phyloP scores from a whole-genome alignment of 2,113 vertebrate species.

The Hippocampus comes region DNA sequence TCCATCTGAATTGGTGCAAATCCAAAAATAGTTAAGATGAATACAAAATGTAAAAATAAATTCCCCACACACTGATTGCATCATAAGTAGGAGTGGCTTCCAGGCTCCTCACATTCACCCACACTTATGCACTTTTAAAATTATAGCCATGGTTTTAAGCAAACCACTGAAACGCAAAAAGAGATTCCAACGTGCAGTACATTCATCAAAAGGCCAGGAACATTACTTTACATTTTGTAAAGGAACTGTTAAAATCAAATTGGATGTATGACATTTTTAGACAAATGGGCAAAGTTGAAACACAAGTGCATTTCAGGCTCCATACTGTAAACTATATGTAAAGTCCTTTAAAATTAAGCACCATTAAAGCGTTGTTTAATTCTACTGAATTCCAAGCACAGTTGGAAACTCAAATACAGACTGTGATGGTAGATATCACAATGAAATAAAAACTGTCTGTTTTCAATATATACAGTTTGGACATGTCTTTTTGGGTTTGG shows the following conservation, averaged over 20 bases:
- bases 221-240: background rate
- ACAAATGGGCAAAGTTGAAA: background rate
- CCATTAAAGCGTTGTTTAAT: background rate
- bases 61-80: background rate
- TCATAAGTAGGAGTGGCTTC: conserved; percentile 1
- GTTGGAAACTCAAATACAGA: background rate
- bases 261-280: background rate
- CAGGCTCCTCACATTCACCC: background rate
- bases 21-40: background rate
- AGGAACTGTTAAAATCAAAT: background rate
- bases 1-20: background rate
- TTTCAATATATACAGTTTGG: background rate
- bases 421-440: background rate
- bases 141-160: background rate
- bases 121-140: background rate
- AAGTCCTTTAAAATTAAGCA: background rate
- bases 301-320: background rate
- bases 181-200: background rate
- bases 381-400: background rate
- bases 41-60: background rate
- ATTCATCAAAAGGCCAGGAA: background rate
- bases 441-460: background rate
- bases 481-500: background rate
- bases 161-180: background rate
- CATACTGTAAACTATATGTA: background rate